Percentiles rank a stretch among this genome's conserved stretches.
These are phyloP conservation scores for Stenodera caucasica DNA, from an alignment of 2,888 invertebrate species.

Conservation along the genomic window DNA sequence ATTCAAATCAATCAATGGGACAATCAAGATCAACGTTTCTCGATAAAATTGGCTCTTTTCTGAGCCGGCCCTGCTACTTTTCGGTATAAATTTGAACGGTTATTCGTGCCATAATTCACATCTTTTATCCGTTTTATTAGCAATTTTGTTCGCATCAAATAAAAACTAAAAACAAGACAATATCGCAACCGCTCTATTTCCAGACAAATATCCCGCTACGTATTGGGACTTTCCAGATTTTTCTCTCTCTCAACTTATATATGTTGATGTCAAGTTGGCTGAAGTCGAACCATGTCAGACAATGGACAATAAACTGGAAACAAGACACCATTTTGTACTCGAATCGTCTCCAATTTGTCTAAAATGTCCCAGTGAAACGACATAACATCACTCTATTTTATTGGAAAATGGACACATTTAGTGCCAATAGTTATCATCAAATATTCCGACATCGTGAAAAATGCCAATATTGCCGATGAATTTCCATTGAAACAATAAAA, in stretches of 20 bases:
- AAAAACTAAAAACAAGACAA: background rate
- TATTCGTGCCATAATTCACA: background rate
- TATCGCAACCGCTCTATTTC: background rate
- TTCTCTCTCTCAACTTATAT: background rate
- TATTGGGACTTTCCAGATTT: constrained; percentile 1
- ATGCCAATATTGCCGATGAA: too few relatives aligned
- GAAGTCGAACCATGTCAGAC: constrained; percentile 17
- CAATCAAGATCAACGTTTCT: too few relatives aligned
- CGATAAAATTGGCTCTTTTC: too few relatives aligned
- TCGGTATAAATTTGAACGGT: too few relatives aligned
- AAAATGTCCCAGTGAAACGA: constrained; percentile 13
- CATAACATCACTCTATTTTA: background rate
- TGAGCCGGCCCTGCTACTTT: too few relatives aligned
- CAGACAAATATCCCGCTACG: too few relatives aligned
- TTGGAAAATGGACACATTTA: background rate
- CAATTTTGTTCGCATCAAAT: background rate
- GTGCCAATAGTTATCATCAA: background rate
- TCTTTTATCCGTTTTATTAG: constrained; percentile 3
- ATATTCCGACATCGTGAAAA: background rate
- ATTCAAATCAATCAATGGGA: too few relatives aligned
- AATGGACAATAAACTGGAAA: constrained; percentile 35
- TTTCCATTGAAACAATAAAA: background rate
- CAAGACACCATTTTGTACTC: constrained; percentile 38
- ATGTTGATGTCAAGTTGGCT: background rate
- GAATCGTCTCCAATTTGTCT: constrained; percentile 39